These are phyloP conservation scores for Monochamus alternatus DNA, from an alignment of 2,888 invertebrate genomes.

Conservation along the genomic window DNA sequence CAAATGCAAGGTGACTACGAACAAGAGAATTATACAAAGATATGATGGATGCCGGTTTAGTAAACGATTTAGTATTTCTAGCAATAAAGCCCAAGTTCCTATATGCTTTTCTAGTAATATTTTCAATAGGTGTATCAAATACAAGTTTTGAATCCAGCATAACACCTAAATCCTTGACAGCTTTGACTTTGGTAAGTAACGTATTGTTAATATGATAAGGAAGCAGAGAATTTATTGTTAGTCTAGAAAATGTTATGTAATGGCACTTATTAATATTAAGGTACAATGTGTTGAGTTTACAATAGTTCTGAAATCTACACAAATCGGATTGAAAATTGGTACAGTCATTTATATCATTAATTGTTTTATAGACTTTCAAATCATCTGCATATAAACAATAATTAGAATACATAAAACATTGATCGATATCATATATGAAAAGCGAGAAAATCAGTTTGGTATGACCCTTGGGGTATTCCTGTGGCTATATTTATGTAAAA, in stretches of 20 bases:
- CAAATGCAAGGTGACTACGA: background rate
- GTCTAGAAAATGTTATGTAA: background rate
- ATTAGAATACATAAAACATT: constrained; percentile 19
- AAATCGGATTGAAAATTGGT: constrained; percentile 17
- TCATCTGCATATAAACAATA: constrained; percentile 22
- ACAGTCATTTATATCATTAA: constrained; percentile 5
- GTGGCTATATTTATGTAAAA: constrained; percentile 3
- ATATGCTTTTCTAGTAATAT: too few species aligned
- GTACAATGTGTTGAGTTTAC: background rate
- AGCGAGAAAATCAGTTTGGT: constrained; percentile 12
- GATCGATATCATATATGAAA: constrained; percentile 14
- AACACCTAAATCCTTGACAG: background rate
- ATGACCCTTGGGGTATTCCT: constrained; percentile 22
- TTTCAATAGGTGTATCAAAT: background rate
- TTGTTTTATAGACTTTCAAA: constrained; percentile 14
- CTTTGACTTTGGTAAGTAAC: background rate
- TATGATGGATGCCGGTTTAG: background rate
- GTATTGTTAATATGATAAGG: background rate
- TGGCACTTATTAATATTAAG: background rate
- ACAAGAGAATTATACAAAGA: constrained; percentile 1
- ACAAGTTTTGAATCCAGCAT: background rate
- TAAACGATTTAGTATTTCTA: background rate
- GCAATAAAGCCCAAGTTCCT: background rate
- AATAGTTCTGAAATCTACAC: too few species aligned
- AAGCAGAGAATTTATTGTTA: background rate